Percentiles rank a stretch among this genome's conserved stretches.
phyloP scores from a whole-genome alignment of 2,888 invertebrate genomes.

The Lithophane leautieri region DNA sequence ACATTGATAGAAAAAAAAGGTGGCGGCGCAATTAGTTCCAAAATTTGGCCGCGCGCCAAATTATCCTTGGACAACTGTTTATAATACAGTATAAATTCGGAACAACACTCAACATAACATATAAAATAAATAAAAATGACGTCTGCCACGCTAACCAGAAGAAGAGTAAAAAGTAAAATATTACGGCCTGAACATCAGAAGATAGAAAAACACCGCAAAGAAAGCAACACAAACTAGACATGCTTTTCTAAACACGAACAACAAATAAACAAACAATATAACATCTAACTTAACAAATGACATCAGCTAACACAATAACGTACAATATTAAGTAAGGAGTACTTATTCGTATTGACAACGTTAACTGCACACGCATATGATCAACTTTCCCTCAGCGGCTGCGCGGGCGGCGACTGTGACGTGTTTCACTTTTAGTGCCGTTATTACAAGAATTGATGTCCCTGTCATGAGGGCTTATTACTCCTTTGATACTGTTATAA shows the following conservation, averaged over 20 bases:
- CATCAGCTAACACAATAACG: slow-evolving; percentile 45
- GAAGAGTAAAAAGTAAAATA: not conserved
- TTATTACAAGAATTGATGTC: slow-evolving; percentile 63
- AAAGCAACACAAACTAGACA: slow-evolving; percentile 12
- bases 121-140: slow-evolving; percentile 22
- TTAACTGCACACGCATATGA: slow-evolving; percentile 57
- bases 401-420: slow-evolving; percentile 63
- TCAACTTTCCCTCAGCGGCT: slow-evolving; percentile 63
- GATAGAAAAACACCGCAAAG: not conserved
- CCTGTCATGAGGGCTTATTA: slow-evolving; percentile 54
- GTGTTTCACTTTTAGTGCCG: slow-evolving; percentile 67
- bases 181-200: not conserved
- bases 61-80: not conserved
- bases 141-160: not conserved
- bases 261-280: slow-evolving; percentile 28
- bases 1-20: not conserved
- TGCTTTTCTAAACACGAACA: slow-evolving; percentile 14
- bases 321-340: slow-evolving; percentile 43
- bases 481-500: slow-evolving; percentile 35
- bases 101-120: slow-evolving; percentile 26
- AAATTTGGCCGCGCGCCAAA: not conserved
- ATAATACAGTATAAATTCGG: too few relatives aligned
- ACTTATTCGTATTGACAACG: slow-evolving; percentile 57
- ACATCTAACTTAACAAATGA: slow-evolving; percentile 25
- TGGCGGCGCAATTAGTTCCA: not conserved